Evolutionary conservation across 2,888 invertebrate genomes (phyloP), one percentile per base, ranked within the genome.

Genomic region (Saturnia pavonia): DNA sequence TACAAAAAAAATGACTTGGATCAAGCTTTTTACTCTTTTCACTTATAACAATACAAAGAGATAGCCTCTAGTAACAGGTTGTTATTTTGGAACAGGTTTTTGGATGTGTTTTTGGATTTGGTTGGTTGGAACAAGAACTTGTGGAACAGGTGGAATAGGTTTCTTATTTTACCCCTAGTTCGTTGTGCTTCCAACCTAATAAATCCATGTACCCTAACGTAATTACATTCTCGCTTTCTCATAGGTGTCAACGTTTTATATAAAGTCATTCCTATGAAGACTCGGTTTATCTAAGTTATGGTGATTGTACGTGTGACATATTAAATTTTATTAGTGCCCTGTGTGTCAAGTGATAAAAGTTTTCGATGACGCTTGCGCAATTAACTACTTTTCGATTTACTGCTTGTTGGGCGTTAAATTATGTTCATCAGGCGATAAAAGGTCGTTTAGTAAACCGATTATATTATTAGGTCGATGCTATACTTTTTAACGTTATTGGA

Each of bases 281-380:
- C 73, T 75, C 75, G 25, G 75, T 79, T 85, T 86, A 83, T 82
- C 70, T 77, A 78, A 73, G 78, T 79, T 82, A 84, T 78, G 81
- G 82, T 82, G 84, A 83, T 80, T 78, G 79, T 81, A 86, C 84
- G 84, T 82, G 82, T 82, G 77, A 78, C 82, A 79, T 69, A 80
- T 86, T 84, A 85, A 86, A 84, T 84, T 85, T 85, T 87, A 87
- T 84, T 84, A 82, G 76, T 73, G 70, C 78, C 74, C 74, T 60
- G 74, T 81, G 77, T 77, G 81, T 83, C 80, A 80, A 77, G 74
- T 77, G 83, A 85, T 84, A 82, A 81, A 75, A 74, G 71, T 74
- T 76, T 79, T 78, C 77, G 70, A 75, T 27, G 68, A 75, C 72
- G 76, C 75, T 80, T 78, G 78, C 76, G 76, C 76, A 79, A 81